Evolutionary conservation across 2,113 vertebrate genomes (phyloP), one percentile per base, ranked within the genome.

Genomic region (Melanocharis versteri): DNA sequence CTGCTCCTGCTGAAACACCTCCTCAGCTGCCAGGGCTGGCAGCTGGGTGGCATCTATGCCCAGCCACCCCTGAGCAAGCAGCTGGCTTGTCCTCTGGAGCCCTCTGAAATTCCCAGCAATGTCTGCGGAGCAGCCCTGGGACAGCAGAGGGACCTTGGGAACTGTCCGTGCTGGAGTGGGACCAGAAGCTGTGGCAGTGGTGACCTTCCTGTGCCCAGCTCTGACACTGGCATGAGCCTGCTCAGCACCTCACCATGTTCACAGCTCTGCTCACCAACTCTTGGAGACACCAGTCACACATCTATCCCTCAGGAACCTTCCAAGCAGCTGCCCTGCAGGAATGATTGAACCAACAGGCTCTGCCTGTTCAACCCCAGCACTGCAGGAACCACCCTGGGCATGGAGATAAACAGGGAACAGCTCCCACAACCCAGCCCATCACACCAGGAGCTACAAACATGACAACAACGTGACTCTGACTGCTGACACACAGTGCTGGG

Each of bases 331-430:
- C 71, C 75, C 11, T 57, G 45, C 70, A 75, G 58, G 58, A 68
- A 33, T 1, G 20, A 39, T 8, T 2, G 12, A 37, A 65, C 45
- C 68, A 56, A 61, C 58, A 37, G 87, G 60, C 37, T 42, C 11
- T 10, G 35, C 48, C 79, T 45, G 53, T 13, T 51, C 48, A 17
- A 33, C 50, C 58, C 48, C 75, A 15, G 22, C 40, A 11, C 35
- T 2, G 28, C 81, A 73, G 64, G 77, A 61, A n/a, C 39, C 37
- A 1, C 47, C 42, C 50, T 17, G 2, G 1, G 72, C 56, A 35
- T 0, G 6, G 53, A 62, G 56, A n/a, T 13, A 4, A 51, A 21
- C 1, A 10, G 27, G 30, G 21, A 40, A 33, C 0, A 0, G 50
- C 31, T 50, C 33, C 21, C 60, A 47, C 53, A 40, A 0, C 15